Evolutionary conservation across 2,888 invertebrate genomes (phyloP), one percentile per base, ranked within the genome.

Genomic region (Anoncus sp.): DNA sequence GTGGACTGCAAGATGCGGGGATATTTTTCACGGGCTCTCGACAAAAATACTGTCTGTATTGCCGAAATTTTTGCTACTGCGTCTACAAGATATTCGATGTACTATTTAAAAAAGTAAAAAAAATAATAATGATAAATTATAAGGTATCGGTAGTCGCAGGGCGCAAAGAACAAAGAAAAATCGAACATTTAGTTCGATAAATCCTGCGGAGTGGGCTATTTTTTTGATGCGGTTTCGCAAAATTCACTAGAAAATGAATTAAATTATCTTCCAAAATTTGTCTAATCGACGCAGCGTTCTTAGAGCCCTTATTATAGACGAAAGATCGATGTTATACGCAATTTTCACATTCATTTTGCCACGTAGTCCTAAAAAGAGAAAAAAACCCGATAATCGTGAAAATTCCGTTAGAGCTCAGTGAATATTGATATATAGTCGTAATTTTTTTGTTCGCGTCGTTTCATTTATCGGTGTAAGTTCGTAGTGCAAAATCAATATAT

Each of bases 31-130:
- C 60, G 65, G 57, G 66, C 62, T 75, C 62, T 62, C 47, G 66
- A 66, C 40, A 22, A 16, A 20, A 9, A 43, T 5, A 7, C 4
- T 31, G 12, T 59, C 45, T 63, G 18, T 59, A 35, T 67, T 49
- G 65, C 55, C 31, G 55, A 47, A 74, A 74, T 70, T 78, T 78
- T 78, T 75, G 66, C 78, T 71, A 74, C 77, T 69, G 72, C 67
- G 49, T 51, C 77, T 67, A 63, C 72, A 35, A 72, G 31, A 43
- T 76, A 74, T 74, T 74, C 70, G 18, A 72, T 72, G 57, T 79
- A 51, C 31, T 45, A 62, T 40, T 59, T 12, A 18, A 18, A 20
- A 40, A 59, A 35, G 43, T 22, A 53, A 62, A 22, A 31, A 43
- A 38, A 22, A 51, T 60, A 71, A 51, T 45, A 59, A 43, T 55